Percentiles rank a stretch among this genome's conserved stretches.
Conservation (phyloP, 2,113 vertebrate genomes). For the Caretta caretta region DNA sequence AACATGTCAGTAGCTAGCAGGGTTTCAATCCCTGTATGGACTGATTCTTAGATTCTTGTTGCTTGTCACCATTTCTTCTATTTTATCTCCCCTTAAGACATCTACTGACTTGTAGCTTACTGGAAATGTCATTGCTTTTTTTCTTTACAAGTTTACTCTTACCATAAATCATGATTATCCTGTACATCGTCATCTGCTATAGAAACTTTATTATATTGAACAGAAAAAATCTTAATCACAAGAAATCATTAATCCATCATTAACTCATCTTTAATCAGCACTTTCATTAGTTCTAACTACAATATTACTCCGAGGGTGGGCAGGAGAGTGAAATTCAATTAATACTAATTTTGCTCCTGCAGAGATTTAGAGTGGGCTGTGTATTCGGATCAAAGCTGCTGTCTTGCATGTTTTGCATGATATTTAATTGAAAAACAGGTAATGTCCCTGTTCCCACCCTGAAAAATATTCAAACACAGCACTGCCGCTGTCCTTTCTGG, state of each 20-base stretch:
- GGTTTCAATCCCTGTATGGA: not conserved
- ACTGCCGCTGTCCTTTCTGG: not conserved
- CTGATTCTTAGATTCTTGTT: conserved; percentile 30
- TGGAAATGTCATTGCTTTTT: not conserved
- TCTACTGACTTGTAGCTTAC: not conserved
- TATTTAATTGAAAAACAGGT: not conserved
- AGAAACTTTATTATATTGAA: not conserved
- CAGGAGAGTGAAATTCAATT: not conserved
- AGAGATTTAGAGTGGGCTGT: not conserved
- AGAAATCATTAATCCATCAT: not conserved
- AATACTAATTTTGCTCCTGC: not conserved
- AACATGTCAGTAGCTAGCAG: not conserved
- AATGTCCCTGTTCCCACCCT: not conserved
- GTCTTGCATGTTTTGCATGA: not conserved
- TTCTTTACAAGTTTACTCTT: not conserved
- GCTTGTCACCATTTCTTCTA: not conserved
- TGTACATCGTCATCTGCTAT: not conserved
- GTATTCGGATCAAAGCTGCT: not conserved
- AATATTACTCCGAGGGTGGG: not conserved
- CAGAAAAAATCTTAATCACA: not conserved
- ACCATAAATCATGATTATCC: not conserved
- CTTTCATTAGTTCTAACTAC: not conserved
- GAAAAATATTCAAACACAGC: not conserved
- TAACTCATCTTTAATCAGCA: not conserved
- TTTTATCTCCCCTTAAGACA: not conserved